Conservation (phyloP, 2,888 invertebrate species). For the Cerceris rybyensis region DNA sequence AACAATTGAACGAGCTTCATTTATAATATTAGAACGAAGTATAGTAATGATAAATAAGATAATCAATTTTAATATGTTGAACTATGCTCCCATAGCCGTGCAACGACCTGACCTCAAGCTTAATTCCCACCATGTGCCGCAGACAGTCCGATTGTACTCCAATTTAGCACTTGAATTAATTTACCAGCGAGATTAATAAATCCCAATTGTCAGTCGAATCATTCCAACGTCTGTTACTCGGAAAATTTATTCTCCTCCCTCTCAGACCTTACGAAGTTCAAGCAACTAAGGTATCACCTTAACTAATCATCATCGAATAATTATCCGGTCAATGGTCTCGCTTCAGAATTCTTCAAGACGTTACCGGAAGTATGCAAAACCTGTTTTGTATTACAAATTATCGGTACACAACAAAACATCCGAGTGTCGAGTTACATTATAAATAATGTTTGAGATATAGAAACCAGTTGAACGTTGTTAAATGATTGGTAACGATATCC, state of each 20-base stretch:
- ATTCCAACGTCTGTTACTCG: constrained; percentile 38
- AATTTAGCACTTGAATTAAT: constrained; percentile 78
- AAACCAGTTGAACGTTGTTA: not conserved
- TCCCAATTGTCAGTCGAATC: constrained; percentile 70
- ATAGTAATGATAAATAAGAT: constrained; percentile 49
- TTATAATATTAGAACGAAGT: constrained; percentile 28
- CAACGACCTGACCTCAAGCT: constrained; percentile 67
- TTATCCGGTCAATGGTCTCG: too few relatives aligned
- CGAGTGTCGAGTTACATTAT: constrained; percentile 7
- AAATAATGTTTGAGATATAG: constrained; percentile 12
- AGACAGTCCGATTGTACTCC: constrained; percentile 74
- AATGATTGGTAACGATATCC: constrained; percentile 4
- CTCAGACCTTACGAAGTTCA: too few relatives aligned
- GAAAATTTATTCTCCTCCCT: constrained; percentile 21
- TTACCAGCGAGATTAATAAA: constrained; percentile 75
- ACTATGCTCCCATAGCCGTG: constrained; percentile 56
- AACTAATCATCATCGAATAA: too few relatives aligned
- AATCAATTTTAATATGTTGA: constrained; percentile 74
- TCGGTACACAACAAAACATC: too few relatives aligned
- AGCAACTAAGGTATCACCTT: too few relatives aligned
- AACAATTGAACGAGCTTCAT: constrained; percentile 9
- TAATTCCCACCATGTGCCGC: constrained; percentile 63
- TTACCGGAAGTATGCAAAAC: too few relatives aligned
- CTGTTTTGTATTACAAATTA: too few relatives aligned
- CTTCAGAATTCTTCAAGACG: too few relatives aligned